phyloP scores from a whole-genome alignment of 2,888 invertebrate genomes.

The Blastobasis adustella region DNA sequence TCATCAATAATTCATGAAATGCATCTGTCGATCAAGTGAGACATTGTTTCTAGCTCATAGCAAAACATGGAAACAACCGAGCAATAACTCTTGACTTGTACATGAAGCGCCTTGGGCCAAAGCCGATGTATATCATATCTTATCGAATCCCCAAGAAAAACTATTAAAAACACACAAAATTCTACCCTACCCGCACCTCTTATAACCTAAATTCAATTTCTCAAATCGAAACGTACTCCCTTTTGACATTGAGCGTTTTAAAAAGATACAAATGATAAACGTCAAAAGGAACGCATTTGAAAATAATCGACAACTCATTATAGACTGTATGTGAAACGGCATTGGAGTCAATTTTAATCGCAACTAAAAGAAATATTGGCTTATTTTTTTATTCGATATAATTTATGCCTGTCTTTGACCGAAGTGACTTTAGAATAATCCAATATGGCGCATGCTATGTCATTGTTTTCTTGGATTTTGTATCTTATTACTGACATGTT shows the following conservation, averaged over 20 bases:
- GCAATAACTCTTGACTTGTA: no score
- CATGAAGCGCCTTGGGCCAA: no score
- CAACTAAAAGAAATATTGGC: constrained; percentile 18
- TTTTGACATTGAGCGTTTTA: constrained; percentile 11
- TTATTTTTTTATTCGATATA: constrained; percentile 23
- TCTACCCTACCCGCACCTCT: background rate
- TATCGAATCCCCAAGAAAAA: no score
- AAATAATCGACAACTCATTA: constrained; percentile 14
- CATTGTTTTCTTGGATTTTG: no score
- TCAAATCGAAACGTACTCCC: constrained; percentile 14
- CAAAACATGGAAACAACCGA: no score
- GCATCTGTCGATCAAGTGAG: no score
- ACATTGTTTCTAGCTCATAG: no score
- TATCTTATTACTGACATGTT: no score
- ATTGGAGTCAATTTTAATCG: constrained; percentile 16
- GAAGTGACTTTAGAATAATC: constrained; percentile 11
- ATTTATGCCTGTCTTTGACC: constrained; percentile 44
- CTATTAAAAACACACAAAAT: no score
- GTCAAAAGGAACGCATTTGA: constrained; percentile 33
- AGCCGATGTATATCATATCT: no score
- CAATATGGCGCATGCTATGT: no score
- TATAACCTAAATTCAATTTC: background rate
- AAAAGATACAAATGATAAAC: constrained; percentile 34
- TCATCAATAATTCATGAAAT: no score
- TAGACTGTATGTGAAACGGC: constrained; percentile 1